Base-by-base conservation (phyloP, 2,797 vertebrate genomes). In the Cirrhinus molitorella region DNA sequence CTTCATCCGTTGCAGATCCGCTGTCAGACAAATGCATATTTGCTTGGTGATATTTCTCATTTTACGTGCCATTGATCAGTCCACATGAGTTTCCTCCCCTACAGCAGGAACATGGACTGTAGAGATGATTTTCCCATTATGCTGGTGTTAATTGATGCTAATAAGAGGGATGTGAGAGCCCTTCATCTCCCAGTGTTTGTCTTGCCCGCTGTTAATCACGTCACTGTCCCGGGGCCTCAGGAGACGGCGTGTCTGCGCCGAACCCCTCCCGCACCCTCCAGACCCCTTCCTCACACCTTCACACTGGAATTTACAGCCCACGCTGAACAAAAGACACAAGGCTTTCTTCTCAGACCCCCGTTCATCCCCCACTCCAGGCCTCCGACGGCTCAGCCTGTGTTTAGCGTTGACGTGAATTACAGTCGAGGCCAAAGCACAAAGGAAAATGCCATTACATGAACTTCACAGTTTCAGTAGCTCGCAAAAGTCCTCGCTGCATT, bases 291-390 rank as follows among this genome's bases (percentile, higher is more conserved):
- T 76, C 68, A 57, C 67, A 72, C 71, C 57, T 57, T 34, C 23
- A 75, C 34, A 11, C 40, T 37, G 63, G 79, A 80, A 74, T 86
- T 77, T 89, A 79, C 80, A 67, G 51, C 86, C 66, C 3, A 17
- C n/a, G 31, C n/a, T 63, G 51, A 80, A 80, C 76, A 85, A 77
- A 72, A 79, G 76, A 61, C 65, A 31, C 31, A 12, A 43, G 21
- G 28, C 45, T 51, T 31, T 51, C 14, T 19, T 25, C 67, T 13
- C 40, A 13, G 40, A 16, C 13, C 59, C 59, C 8, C 67, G 12
- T 21, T 71, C 67, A 23, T 16, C 17, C 55, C 34, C 19, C 25
- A 8, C 43, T 34, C 17, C 47, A 12, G 49, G 47, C 43, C 47
- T 73, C 45, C 16, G 31, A 55, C 10, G 10, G 7, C 21, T 21